Evolutionary conservation across 2,797 vertebrate species (phyloP).

Genomic region (Lates japonicus): DNA sequence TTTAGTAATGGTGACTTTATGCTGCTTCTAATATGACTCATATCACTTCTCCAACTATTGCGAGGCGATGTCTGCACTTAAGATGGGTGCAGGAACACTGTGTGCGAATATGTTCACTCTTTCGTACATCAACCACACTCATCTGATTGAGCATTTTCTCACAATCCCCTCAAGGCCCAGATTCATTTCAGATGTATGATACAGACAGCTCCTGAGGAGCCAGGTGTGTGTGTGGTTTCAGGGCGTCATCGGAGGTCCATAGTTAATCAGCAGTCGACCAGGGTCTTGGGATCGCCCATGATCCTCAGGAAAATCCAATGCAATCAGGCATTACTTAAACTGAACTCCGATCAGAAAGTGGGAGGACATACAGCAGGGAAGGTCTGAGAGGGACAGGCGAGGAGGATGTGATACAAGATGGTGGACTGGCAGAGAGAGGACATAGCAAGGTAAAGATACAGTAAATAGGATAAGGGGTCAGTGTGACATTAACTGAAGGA

Average conservation of each 20-base stretch:
- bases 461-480: neutral
- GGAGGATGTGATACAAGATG: constrained; percentile 20
- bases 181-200: constrained; percentile 77
- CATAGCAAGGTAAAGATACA: neutral
- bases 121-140: constrained; percentile 42
- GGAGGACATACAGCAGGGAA: constrained; percentile 40
- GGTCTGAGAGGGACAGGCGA: constrained; percentile 25
- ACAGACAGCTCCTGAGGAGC: constrained; percentile 51
- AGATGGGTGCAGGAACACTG: constrained; percentile 29
- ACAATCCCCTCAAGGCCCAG: constrained; percentile 60
- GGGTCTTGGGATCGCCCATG: constrained; percentile 75
- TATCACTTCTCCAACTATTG: neutral
- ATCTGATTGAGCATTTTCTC: constrained; percentile 59
- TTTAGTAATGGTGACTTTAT: neutral
- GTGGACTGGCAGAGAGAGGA: neutral
- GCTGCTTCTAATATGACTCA: neutral
- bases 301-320: constrained; percentile 83
- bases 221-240: constrained; percentile 43
- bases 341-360: constrained; percentile 68
- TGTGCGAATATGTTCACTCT: constrained; percentile 5
- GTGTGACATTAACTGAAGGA: neutral
- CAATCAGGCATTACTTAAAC: constrained; percentile 78
- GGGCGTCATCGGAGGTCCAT: constrained; percentile 59
- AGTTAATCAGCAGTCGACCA: constrained; percentile 81
- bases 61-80: constrained; percentile 14